These are phyloP conservation scores for Phyllotis vaccarum DNA, from an alignment of 2,797 vertebrate species.

Conservation along the genomic window DNA sequence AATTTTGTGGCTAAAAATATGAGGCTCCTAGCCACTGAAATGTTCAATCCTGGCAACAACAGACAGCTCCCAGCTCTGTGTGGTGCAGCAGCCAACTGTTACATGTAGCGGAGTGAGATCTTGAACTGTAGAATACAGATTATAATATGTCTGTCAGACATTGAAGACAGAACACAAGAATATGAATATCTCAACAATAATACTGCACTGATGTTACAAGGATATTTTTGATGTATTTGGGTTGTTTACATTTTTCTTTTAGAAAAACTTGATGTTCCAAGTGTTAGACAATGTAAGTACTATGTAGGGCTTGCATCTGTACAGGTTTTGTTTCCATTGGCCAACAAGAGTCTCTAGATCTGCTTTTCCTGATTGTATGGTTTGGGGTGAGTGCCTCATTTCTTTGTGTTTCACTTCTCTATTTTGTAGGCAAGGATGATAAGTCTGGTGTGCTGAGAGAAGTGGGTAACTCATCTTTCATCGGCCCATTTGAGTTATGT, in stretches of 20 bases:
- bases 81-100: background rate
- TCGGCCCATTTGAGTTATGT: background rate
- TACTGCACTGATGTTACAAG: background rate
- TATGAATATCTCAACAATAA: background rate
- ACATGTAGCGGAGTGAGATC: background rate
- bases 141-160: background rate
- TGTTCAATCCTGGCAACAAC: constrained; percentile 8
- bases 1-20: constrained; percentile 59
- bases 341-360: background rate
- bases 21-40: constrained; percentile 35
- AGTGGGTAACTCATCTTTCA: background rate
- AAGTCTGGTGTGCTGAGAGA: background rate
- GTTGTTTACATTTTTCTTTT: background rate
- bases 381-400: constrained; percentile 11
- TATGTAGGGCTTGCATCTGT: background rate
- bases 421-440: background rate
- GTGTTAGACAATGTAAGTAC: background rate
- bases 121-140: background rate
- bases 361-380: background rate
- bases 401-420: background rate
- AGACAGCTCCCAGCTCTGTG: background rate
- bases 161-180: constrained; percentile 34
- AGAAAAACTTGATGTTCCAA: background rate
- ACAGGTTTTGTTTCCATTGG: background rate
- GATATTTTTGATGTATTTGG: constrained; percentile 18